Evolutionary conservation across 2,113 vertebrate species (phyloP), one percentile per base, ranked within the genome.

Genomic region (Epinephelus cyanopodus): DNA sequence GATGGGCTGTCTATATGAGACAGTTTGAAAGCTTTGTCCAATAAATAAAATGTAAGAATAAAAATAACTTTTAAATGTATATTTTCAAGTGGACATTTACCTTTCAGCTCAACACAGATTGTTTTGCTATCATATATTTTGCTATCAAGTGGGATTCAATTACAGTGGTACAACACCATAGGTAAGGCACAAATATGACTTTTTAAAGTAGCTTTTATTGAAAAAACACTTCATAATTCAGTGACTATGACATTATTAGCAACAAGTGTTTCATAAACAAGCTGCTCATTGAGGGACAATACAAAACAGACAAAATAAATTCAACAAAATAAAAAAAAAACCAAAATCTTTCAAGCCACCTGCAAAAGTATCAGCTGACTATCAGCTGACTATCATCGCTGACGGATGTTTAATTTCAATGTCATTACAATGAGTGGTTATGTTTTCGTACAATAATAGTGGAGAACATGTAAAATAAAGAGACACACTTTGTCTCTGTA

Each of bases 161-260:
- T 58, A 56, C 17, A 27, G 10, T 3, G 15, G 9, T 48, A 14
- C 4, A 3, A 54, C 19, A 81, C 37, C 79, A 25, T 7, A 67
- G 5, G 1, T 7, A 19, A 21, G 1, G 13, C 3, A 33, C 15
- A 2, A 81, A 48, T 37, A 12, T 1, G 50, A 63, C 13, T 67
- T 50, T 83, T 78, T 25, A 0, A 71, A 69, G 0, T 48, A 57
- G 23, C 19, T 88, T 93, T 93, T 90, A 93, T 90, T 91, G 2
- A 5, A 67, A 53, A 77, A 67, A 53, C 53, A 71, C 3, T 3
- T 66, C 15, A 39, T 12, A 69, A 64, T 80, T 90, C 65, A 90
- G 79, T 87, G 77, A 82, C 62, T 54, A 50, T 76, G 82, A 79
- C 88, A 77, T 77, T 68, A 39, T 76, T 75, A 64, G 25, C 13